Evolutionary conservation across 2,888 invertebrate genomes (phyloP).

Genomic region (Cosmopolites sordidus): DNA sequence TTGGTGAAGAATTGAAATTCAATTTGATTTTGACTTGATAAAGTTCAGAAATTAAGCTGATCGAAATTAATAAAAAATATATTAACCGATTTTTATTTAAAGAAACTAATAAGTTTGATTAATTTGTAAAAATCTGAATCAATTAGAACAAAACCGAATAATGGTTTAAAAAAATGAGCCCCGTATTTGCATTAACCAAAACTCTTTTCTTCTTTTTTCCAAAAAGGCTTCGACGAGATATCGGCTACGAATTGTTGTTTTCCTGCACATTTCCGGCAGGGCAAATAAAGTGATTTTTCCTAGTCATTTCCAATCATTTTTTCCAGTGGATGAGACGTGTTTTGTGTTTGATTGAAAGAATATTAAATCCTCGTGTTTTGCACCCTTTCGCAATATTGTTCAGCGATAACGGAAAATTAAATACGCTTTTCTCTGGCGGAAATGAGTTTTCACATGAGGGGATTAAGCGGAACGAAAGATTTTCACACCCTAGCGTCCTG

Average conservation of each 20-base stretch:
- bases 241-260: slow-evolving; percentile 42
- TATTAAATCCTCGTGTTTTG: slow-evolving; percentile 37
- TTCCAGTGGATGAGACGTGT: slow-evolving; percentile 41
- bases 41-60: too few species aligned
- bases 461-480: background rate
- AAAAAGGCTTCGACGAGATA: slow-evolving; percentile 20
- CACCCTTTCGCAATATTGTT: slow-evolving; percentile 42
- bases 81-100: too few species aligned
- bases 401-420: slow-evolving; percentile 46
- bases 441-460: slow-evolving; percentile 42
- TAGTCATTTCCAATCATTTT: slow-evolving; percentile 41
- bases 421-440: slow-evolving; percentile 47
- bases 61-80: too few species aligned
- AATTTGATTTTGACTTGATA: too few species aligned
- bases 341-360: slow-evolving; percentile 47
- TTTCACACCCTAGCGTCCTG: background rate
- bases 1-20: too few species aligned
- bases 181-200: too few species aligned
- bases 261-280: slow-evolving; percentile 45
- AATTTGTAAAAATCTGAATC: too few species aligned
- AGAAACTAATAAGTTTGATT: too few species aligned
- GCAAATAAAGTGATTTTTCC: slow-evolving; percentile 39
- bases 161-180: too few species aligned
- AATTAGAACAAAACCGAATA: too few species aligned
- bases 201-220: slow-evolving; percentile 9